Evolutionary conservation across 2,797 vertebrate species (phyloP).

Genomic region (Eulemur albifrons): DNA sequence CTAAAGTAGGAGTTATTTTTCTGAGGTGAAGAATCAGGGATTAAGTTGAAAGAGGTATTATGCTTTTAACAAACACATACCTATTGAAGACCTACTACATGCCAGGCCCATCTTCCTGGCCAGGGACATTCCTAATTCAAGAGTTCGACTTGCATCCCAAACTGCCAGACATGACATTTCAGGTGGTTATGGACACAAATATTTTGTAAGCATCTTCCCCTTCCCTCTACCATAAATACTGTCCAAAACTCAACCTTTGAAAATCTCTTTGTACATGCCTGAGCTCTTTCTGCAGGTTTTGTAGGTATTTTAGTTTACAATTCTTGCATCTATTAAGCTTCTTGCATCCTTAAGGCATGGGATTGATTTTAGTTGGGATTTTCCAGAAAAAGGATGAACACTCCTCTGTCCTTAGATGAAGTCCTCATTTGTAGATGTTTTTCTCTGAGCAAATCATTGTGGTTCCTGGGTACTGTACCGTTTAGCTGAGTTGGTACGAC

Average conservation of each 20-base stretch:
- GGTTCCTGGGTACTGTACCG: slow-evolving; percentile 25
- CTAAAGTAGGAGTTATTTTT: slow-evolving; percentile 19
- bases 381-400: background rate
- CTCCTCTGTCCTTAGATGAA: background rate
- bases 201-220: background rate
- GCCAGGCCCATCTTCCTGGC: background rate
- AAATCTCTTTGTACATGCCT: background rate
- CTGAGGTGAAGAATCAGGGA: background rate
- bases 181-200: background rate
- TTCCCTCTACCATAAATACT: background rate
- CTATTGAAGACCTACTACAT: background rate
- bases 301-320: background rate
- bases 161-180: slow-evolving; percentile 12
- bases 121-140: background rate
- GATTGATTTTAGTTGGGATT: slow-evolving; percentile 21
- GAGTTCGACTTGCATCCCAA: background rate
- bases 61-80: slow-evolving; percentile 24
- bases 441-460: slow-evolving; percentile 44
- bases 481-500: slow-evolving; percentile 33
- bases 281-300: background rate
- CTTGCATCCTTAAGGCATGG: background rate
- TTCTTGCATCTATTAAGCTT: slow-evolving; percentile 1
- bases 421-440: slow-evolving; percentile 30
- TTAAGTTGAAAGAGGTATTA: slow-evolving; percentile 9
- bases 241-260: background rate